Evolutionary conservation across 2,888 invertebrate genomes (phyloP), one percentile per base, ranked within the genome.

Genomic region (Luperina nickerlii): DNA sequence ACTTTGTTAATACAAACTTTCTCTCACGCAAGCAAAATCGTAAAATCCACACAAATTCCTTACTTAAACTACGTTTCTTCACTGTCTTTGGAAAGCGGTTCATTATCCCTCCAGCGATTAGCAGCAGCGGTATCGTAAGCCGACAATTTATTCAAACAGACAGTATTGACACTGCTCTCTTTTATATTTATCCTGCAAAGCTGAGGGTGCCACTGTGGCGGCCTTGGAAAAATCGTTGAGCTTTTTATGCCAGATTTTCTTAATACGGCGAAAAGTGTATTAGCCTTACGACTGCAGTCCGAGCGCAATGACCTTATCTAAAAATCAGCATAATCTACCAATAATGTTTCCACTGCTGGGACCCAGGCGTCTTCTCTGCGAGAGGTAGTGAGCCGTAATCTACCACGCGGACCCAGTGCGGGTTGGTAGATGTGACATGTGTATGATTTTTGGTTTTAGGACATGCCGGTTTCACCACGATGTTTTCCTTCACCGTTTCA

Each of bases 61-160:
- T 15, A 8, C 24, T 15, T 48, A 57, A 73, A 42, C 60, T 32
- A 27, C 38, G 27, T 57, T 67, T 60, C 66, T 62, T 48, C 51
- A 65, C n/a, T 70, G 62, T 78, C 42, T 63, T 7, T 8, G 20
- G 11, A 0, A 74, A 67, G 38, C 67, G 48, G n/a, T 86, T 71
- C 79, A 62, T 72, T 71, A 86, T 78, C 87, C 86, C 18, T 27
- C 45, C 42, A n/a, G 60, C 71, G 74, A 84, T 86, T 78, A 84
- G 38, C 79, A 60, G 66, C 7, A n/a, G 63, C 60, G 54, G n/a
- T 66, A 73, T 83, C 71, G 79, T 87, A 83, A 84, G 84, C 84
- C 45, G 63, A 65, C 66, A 65, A 83, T 84, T 86, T 84, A 87
- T 87, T 83, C 71, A 54, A 48, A 42, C 45, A 45, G 15, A 6